phyloP scores from a whole-genome alignment of 2,888 invertebrate genomes.

The Ommatoiulus sabulosus region DNA sequence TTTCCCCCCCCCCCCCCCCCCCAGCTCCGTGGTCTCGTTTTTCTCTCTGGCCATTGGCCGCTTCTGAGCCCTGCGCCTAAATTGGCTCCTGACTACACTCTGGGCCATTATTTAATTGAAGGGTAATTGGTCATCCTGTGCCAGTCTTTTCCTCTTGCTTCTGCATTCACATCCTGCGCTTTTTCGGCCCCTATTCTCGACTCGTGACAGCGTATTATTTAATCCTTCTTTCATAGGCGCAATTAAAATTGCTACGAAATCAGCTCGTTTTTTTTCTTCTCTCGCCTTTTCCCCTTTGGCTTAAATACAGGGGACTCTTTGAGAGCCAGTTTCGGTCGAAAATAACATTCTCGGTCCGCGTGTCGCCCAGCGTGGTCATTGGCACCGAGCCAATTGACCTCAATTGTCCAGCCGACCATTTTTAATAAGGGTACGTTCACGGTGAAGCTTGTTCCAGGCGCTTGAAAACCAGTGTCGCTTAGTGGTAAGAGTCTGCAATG shows the following conservation, averaged over 20 bases:
- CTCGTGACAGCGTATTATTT: no score
- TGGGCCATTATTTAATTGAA: constrained; percentile 15
- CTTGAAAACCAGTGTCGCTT: no score
- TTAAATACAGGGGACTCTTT: constrained; percentile 2
- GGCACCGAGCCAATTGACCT: background rate
- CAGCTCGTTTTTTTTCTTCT: background rate
- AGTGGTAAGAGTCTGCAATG: no score
- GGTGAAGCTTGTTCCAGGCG: background rate
- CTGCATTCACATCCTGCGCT: background rate
- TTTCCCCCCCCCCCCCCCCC: no score
- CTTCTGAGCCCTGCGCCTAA: no score
- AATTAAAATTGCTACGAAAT: background rate
- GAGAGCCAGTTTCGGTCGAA: background rate
- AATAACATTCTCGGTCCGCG: background rate
- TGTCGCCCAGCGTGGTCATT: constrained; percentile 29
- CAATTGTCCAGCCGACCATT: background rate
- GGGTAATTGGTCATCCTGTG: background rate
- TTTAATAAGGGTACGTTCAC: no score
- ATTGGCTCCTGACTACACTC: background rate
- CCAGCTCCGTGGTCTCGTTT: no score
- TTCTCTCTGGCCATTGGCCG: no score
- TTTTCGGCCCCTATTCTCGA: background rate
- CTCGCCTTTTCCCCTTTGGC: background rate
- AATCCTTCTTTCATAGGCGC: no score
- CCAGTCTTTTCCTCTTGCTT: background rate